Evolutionary conservation across 23 tunicate species (phyloP).

Genomic region (Clavelina lepadiformis): DNA sequence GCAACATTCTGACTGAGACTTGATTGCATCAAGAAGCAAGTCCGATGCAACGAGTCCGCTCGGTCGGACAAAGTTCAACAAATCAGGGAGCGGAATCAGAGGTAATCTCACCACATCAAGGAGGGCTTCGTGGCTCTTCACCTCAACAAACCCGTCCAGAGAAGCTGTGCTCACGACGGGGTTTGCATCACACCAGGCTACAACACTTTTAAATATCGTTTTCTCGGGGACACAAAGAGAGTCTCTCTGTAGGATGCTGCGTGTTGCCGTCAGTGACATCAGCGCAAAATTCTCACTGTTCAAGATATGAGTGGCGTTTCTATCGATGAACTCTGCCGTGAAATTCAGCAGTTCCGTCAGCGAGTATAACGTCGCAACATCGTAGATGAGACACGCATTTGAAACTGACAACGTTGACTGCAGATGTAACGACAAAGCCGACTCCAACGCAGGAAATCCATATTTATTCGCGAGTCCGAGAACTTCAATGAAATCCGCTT

Average conservation of each 20-base stretch:
- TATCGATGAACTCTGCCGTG: constrained; percentile 88
- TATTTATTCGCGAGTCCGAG: constrained; percentile 84
- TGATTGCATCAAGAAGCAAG: constrained; percentile 77
- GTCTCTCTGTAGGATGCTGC: constrained; percentile 62
- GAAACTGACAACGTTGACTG: constrained; percentile 32
- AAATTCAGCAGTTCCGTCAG: constrained; percentile 45
- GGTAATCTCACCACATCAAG: constrained; percentile 81
- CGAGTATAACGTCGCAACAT: constrained; percentile 67
- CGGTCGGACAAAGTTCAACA: constrained; percentile 82
- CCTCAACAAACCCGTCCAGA: constrained; percentile 3
- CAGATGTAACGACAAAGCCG: constrained; percentile 45
- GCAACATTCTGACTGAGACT: constrained; percentile 60
- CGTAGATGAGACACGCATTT: constrained; percentile 81
- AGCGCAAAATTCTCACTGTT: constrained; percentile 45
- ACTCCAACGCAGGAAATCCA: constrained; percentile 76
- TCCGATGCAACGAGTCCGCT: constrained; percentile 71
- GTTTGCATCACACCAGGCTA: constrained; percentile 69
- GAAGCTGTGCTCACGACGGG: constrained; percentile 4
- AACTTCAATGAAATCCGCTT: constrained; percentile 64
- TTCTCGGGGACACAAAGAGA: constrained; percentile 97
- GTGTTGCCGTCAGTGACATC: constrained; percentile 57
- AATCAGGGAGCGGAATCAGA: constrained; percentile 68
- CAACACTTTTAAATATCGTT: constrained; percentile 78
- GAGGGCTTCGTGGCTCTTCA: constrained; percentile 30
- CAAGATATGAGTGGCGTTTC: constrained; percentile 64